Conservation (phyloP, 2,113 vertebrate species). For the Nibea albiflora region DNA sequence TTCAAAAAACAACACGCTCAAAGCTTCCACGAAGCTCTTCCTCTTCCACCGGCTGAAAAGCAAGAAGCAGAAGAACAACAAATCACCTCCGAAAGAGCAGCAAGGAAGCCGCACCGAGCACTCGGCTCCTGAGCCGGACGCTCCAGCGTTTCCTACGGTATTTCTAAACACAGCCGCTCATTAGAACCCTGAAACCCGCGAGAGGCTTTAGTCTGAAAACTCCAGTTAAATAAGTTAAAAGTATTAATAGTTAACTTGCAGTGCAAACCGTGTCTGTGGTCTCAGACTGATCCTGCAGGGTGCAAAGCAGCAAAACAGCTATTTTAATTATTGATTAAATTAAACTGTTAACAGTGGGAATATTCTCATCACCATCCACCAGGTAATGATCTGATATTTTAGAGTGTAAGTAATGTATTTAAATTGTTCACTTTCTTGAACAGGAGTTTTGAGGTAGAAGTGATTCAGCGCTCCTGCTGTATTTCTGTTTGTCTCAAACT, state of each 20-base stretch:
- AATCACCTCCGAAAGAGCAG: constrained; percentile 82
- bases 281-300: not conserved
- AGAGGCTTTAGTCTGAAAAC: not conserved
- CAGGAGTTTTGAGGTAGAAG: not conserved
- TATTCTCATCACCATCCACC: too few relatives aligned
- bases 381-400: too few relatives aligned
- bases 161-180: not conserved
- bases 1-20: constrained; percentile 89
- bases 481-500: too few relatives aligned
- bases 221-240: not conserved
- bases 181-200: not conserved
- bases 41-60: constrained; percentile 90
- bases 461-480: not conserved
- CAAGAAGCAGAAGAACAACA: constrained; percentile 89
- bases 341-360: not conserved
- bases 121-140: constrained; percentile 68
- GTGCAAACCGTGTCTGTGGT: not conserved
- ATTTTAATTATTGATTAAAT: not conserved
- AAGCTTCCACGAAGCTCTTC: constrained; percentile 92
- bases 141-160: constrained; percentile 67
- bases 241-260: too few relatives aligned
- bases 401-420: too few relatives aligned
- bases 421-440: not conserved
- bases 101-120: constrained; percentile 84
- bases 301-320: not conserved